Base-by-base conservation (phyloP, 2,888 invertebrate genomes). In the Parapristionchus giblindavisi region DNA sequence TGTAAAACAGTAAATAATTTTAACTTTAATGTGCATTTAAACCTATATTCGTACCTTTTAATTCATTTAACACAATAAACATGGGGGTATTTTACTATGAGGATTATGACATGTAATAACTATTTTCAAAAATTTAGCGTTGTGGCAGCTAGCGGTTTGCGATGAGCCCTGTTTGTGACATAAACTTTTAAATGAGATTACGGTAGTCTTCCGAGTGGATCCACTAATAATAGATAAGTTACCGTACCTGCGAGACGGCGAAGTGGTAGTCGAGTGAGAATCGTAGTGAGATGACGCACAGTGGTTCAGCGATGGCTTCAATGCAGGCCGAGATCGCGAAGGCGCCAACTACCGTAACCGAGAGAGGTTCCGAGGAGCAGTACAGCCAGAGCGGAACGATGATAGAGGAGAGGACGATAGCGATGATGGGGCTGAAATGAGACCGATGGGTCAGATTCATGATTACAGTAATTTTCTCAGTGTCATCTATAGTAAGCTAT, bases 241-340 rank as follows among this genome's bases (percentile, higher is more conserved):
- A 61, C 61, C 61, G 61, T 43, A 65, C 52, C 51, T 76, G 71
- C 21, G 80, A 78, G 24, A 80, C 75, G 5, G 81, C 82, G 48
- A 80, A 82, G 60, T 82, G 79, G 32, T 63, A 71, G 34, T 76
- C 76, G 27, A 82, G 80, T 14, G 78, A 77, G 51, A 76, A 79
- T 51, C 72, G 66, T 6, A 83, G 63, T 2, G 83, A 79, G 60
- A 81, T 72, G 11, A 80, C 78, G 11, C 81, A 79, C 51, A 83
- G 81, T 3, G 83, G 83, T 60, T 83, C 83, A 24, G 80, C 83
- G 14, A 81, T 51, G 0, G 81, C 71, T 63, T 83, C 83, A 36
- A 83, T 80, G 17, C 81, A 68, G 5, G 83, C 80, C 11, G 83
- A 80, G 1, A 77, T 54, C 3, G 81, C 80, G 63, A 81, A 83